Base-by-base conservation (phyloP, 2,797 vertebrate genomes). In the Thaleichthys pacificus region DNA sequence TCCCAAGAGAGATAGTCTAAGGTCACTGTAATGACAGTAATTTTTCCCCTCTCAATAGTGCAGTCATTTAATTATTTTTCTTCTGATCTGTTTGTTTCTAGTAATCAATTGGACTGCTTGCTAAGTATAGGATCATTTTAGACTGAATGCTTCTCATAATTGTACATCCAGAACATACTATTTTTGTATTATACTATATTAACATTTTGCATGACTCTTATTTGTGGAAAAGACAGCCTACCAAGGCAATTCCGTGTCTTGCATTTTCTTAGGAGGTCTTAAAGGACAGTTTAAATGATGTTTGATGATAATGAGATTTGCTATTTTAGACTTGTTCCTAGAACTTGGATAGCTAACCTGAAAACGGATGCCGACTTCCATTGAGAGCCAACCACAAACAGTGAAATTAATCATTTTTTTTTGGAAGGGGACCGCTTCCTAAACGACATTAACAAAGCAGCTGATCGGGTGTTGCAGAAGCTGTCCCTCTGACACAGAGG, bases 371-470 rank as follows among this genome's bases (percentile, higher is more conserved):
- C 68, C 51, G 72, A 66, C 77, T 71, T 72, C 69, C 56, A 73
- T 75, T 76, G 73, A 74, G 56, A 81, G 81, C 73, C 74, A 71
- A 78, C 63, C 47, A 62, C 61, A 77, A 66, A 71, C 57, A 72
- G 57, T 61, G 66, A 84, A 86, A 87, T 87, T 86, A 90, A 92
- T 91, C 84, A 80, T 28, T 19, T 22, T 79, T 79, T 78, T 82
- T 80, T 68, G 58, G 72, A 76, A 69, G 83, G 68, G 77, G 67
- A 68, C 66, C 70, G 69, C 76, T 79, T 56, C 15, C 68, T 84
- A 80, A 89, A 89, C 83, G 81, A 83, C 86, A 88, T 84, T 70
- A 88, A 81, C 78, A 79, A 84, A 87, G 79, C 84, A 80, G 78
- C 83, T 63, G 77, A 87, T 74, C 49, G 61, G 71, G 70, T 77